Conservation (phyloP, 2,797 vertebrate species). For the Apodemus agrarius region DNA sequence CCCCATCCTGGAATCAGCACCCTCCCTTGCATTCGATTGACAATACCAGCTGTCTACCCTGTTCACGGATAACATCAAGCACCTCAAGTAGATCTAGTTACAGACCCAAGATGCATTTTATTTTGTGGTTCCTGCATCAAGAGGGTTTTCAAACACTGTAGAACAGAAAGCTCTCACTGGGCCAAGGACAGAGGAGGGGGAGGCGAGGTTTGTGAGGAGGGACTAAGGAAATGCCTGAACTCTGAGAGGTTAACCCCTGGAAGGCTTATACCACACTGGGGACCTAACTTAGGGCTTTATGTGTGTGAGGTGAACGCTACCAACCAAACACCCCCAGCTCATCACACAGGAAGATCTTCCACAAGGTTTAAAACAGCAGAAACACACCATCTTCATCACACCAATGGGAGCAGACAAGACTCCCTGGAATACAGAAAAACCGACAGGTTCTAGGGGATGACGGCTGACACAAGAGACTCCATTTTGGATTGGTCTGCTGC, state of each 20-base stretch:
- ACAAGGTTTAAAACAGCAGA: neutral
- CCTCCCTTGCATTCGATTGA: neutral
- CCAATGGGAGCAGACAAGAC: no score
- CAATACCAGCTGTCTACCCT: neutral
- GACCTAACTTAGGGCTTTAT: neutral
- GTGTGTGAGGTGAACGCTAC: neutral
- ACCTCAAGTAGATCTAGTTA: neutral
- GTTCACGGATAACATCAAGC: fast-evolving
- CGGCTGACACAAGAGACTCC: neutral
- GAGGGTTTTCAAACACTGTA: neutral
- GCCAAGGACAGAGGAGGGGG: neutral
- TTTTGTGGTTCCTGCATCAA: neutral
- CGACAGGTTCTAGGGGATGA: no score
- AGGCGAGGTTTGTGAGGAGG: no score
- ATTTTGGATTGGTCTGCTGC: neutral
- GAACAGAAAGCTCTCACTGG: neutral
- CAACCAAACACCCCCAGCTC: neutral
- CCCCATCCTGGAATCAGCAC: no score
- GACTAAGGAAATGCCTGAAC: neutral
- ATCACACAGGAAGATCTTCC: neutral
- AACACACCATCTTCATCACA: neutral
- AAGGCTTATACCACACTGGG: neutral
- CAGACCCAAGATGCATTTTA: neutral
- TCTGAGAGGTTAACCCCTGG: neutral
- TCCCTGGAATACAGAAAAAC: no score